Percentiles rank a stretch among this genome's conserved stretches.
Evolutionary conservation across 2,888 invertebrate species (phyloP).

Genomic region (Ophion ellenae): DNA sequence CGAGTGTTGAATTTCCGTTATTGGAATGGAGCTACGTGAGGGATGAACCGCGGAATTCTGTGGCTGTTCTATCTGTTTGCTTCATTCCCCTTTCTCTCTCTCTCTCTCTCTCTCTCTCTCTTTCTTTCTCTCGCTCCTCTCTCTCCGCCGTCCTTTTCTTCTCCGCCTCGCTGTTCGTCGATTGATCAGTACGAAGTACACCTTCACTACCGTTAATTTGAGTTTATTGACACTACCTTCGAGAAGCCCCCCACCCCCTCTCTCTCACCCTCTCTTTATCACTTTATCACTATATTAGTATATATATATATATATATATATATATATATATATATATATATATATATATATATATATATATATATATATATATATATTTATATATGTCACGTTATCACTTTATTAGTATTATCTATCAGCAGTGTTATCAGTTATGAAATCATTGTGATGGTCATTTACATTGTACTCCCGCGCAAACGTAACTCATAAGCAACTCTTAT

Average conservation of each 20-base stretch:
- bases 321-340: no score
- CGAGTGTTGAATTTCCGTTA: slow-evolving; percentile 59
- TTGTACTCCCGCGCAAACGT: no score
- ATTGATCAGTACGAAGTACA: slow-evolving; percentile 49
- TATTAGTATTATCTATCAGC: no score
- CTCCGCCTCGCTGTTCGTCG: neutral
- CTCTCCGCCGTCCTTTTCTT: neutral
- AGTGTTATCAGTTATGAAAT: no score
- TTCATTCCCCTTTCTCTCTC: slow-evolving; percentile 4
- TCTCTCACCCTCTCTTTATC: slow-evolving; percentile 5
- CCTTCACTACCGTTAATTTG: slow-evolving; percentile 39
- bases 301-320: no score
- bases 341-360: no score
- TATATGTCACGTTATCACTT: no score
- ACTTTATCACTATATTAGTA: neutral
- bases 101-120: neutral
- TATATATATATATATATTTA: no score
- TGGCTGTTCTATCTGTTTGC: slow-evolving; percentile 41
- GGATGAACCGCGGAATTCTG: slow-evolving; percentile 56
- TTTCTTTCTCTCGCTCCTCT: neutral
- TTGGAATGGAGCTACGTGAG: slow-evolving; percentile 45
- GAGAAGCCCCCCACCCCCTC: slow-evolving; percentile 9
- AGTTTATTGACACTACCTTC: slow-evolving; percentile 47
- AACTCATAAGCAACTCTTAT: no score
- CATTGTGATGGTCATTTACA: no score